These are phyloP conservation scores for Anadara kagoshimensis DNA, from an alignment of 1,140 invertebrate genomes.

Conservation along the genomic window DNA sequence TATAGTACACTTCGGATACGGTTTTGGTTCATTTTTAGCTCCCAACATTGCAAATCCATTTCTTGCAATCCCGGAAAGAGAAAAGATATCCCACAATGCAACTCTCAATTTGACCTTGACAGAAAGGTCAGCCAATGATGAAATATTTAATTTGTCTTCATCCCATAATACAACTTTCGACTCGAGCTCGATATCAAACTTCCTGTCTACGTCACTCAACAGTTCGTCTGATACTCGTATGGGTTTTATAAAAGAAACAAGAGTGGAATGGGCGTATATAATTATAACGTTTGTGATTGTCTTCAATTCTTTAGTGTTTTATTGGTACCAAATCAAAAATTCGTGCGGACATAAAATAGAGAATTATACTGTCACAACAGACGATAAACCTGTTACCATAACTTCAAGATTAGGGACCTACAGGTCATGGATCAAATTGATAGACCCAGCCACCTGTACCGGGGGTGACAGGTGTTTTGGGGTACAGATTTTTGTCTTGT, in stretches of 20 bases:
- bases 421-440: conserved; percentile 31
- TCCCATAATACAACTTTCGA: no score
- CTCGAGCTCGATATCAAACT: no score
- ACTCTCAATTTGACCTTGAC: conserved; percentile 14
- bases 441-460: conserved; percentile 49
- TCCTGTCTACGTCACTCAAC: no score
- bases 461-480: conserved; percentile 43
- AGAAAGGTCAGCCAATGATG: neutral
- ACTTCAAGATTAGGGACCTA: neutral
- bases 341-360: neutral
- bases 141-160: no score
- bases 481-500: conserved; percentile 39
- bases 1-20: conserved; percentile 22
- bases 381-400: neutral
- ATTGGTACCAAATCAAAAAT: conserved; percentile 32
- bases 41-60: conserved; percentile 20
- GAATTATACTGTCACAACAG: neutral
- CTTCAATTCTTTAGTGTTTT: conserved; percentile 38
- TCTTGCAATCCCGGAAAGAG: neutral
- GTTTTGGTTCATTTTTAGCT: conserved; percentile 14
- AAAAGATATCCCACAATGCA: neutral
- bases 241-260: conserved; percentile 31
- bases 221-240: no score
- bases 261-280: conserved; percentile 48
- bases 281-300: conserved; percentile 42